Base-by-base conservation (phyloP, 2,113 vertebrate genomes). In the Corythornis cristatus region DNA sequence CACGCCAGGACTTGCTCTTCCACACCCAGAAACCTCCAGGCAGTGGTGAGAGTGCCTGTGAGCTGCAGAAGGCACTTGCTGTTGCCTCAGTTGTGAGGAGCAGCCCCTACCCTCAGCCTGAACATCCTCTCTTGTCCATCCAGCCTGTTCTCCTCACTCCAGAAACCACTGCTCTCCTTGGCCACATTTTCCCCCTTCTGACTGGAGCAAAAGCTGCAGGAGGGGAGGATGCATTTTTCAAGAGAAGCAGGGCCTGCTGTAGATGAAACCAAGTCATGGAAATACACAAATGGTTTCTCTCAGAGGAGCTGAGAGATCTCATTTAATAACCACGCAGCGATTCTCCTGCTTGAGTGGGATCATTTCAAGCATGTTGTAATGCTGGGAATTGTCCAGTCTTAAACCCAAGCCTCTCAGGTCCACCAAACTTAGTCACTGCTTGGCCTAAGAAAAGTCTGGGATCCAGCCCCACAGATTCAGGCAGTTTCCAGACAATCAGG, bases 1-100 rank as follows among this genome's bases (percentile, higher is more conserved):
- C 94, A 94, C 0, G 92, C 92, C 61, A 75, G 64, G 73, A 86
- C 95, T 83, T 71, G 93, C 15, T 12, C 57, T 66, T 66, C 83
- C 92, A 87, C 88, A 83, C 92, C 95, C 93, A 90, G 83, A 84
- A 74, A 86, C 61, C 65, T 74, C 28, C 71, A 40, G 75, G 71
- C 71, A 90, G 70, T 57, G 2, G 1, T 0, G 3, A 70, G 48
- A 70, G 54, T 25, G 25, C 31, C 73, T 0, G 0, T 25, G n/a
- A 83, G 46, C 56, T 43, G 45, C 60, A 2, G 2, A 64, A 83
- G 45, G 35, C 26, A 48, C 21, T 66, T 89, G 54, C 37, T 80
- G 14, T 2, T 80, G 72, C 51, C 51, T 67, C 26, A 17, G 53
- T 17, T 51, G 56, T 31, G 56, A 56, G 29, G 53, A 70, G 9